Conservation (phyloP, 30 jellyfish, hydroid and myxozoan species). For the Aurelia coerulea region DNA sequence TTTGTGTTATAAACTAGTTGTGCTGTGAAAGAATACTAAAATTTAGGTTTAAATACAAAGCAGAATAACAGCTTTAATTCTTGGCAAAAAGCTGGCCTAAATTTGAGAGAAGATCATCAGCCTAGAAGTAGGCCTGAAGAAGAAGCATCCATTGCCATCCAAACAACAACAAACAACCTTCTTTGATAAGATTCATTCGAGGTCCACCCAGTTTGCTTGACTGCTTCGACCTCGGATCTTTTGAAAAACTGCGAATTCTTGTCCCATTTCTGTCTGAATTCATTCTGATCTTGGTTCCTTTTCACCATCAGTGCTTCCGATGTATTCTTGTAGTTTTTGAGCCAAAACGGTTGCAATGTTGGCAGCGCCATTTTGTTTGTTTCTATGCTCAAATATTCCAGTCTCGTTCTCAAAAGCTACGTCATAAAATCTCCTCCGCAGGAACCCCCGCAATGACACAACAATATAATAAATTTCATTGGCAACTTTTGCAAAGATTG, state of each 20-base stretch:
- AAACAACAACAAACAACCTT: slow-evolving; percentile 17
- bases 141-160: too few species aligned
- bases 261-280: slow-evolving; percentile 77
- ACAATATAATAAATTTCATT: too few species aligned
- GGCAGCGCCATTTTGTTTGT: slow-evolving; percentile 90
- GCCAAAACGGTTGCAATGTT: slow-evolving; percentile 82
- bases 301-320: slow-evolving; percentile 71
- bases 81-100: too few species aligned
- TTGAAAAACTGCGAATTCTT: slow-evolving; percentile 63
- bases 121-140: too few species aligned
- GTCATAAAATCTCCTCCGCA: too few species aligned
- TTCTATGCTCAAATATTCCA: slow-evolving; percentile 13
- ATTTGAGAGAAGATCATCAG: too few species aligned
- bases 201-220: slow-evolving; percentile 72
- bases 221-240: slow-evolving; percentile 55
- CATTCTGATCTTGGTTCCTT: slow-evolving; percentile 72
- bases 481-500: too few species aligned
- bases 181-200: slow-evolving; percentile 69
- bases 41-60: too few species aligned
- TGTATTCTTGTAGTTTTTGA: slow-evolving; percentile 59
- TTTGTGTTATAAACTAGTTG: too few species aligned
- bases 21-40: too few species aligned
- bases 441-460: too few species aligned
- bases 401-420: slow-evolving; percentile 25
- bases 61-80: too few species aligned